Evolutionary conservation across 2,113 vertebrate species (phyloP).

Genomic region (Chroicocephalus ridibundus): DNA sequence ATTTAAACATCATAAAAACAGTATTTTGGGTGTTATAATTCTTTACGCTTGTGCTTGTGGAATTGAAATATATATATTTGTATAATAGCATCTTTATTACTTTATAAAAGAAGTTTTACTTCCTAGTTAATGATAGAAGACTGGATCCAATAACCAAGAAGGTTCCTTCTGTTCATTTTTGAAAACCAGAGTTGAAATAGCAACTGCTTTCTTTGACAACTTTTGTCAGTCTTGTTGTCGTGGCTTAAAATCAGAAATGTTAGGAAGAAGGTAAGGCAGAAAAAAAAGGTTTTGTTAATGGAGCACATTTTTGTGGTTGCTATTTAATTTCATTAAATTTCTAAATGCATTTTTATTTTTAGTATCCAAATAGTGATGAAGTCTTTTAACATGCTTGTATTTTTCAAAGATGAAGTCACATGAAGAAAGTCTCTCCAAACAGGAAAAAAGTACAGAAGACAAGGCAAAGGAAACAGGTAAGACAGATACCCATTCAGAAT

Average conservation of each 20-base stretch:
- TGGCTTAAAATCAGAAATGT: neutral
- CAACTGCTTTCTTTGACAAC: neutral
- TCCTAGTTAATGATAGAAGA: neutral
- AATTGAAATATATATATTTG: neutral
- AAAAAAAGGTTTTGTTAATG: neutral
- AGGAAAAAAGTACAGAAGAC: conserved; percentile 74
- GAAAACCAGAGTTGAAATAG: neutral
- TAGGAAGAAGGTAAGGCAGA: neutral
- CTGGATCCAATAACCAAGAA: neutral
- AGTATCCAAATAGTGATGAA: neutral
- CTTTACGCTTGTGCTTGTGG: neutral
- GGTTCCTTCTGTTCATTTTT: neutral
- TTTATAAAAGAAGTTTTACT: neutral
- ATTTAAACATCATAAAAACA: neutral
- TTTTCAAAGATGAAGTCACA: conserved; percentile 80
- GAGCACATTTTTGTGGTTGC: neutral
- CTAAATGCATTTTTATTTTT: neutral
- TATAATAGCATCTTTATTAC: neutral
- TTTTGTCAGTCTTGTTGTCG: neutral
- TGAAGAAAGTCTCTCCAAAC: conserved; percentile 76
- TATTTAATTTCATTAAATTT: neutral
- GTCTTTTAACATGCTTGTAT: neutral
- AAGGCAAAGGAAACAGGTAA: conserved; percentile 85
- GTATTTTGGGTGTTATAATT: neutral
- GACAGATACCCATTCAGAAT: neutral